Conservation (phyloP, 2,888 invertebrate species). For the Cotesia congregata region DNA sequence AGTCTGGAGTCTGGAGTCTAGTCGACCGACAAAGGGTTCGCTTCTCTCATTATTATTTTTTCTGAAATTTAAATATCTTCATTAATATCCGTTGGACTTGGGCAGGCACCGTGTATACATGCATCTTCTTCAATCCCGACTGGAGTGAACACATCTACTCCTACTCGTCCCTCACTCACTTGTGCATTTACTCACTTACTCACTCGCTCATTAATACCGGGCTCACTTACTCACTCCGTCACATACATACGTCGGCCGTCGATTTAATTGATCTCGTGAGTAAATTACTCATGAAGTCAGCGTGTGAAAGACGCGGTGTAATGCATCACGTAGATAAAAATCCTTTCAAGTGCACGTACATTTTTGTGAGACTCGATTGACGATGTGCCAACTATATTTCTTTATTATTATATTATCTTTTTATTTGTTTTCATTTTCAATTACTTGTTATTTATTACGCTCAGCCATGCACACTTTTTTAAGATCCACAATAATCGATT, state of each 20-base stretch:
- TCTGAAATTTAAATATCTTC: constrained; percentile 69
- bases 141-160: constrained; percentile 8
- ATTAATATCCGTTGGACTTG: constrained; percentile 63
- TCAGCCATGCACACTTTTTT: not conserved
- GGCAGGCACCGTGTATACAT: constrained; percentile 45
- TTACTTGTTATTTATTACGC: not conserved
- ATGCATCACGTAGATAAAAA: constrained; percentile 30
- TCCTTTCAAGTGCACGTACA: constrained; percentile 19
- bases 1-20: not conserved
- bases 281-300: constrained; percentile 63
- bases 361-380: constrained; percentile 13
- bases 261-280: constrained; percentile 59
- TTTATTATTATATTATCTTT: not conserved
- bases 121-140: constrained; percentile 22
- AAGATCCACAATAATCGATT: not conserved
- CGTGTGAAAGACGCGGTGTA: constrained; percentile 33
- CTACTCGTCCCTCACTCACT: constrained; percentile 2
- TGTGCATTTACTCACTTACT: constrained; percentile 30
- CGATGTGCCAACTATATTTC: constrained; percentile 7
- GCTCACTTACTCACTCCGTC: constrained; percentile 32
- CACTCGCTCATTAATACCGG: constrained; percentile 31
- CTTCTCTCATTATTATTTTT: constrained; percentile 67
- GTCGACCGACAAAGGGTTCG: constrained; percentile 68
- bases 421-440: not conserved
- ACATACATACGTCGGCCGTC: constrained; percentile 58